phyloP scores from a whole-genome alignment of 2,797 vertebrate species.

The Typhlichthys subterraneus region DNA sequence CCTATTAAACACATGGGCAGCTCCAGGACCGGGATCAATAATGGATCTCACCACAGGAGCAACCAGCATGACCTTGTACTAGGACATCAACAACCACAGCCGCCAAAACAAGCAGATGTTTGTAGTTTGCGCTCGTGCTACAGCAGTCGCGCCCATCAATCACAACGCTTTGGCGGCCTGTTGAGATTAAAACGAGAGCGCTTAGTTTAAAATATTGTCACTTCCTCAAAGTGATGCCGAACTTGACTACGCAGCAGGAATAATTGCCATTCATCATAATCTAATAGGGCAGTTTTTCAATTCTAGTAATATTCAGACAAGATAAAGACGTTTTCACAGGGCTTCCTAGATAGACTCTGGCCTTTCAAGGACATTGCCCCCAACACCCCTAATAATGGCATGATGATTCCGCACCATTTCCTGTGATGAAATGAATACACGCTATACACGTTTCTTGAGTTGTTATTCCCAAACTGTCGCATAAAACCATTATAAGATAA shows the following conservation, averaged over 20 bases:
- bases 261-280: neutral
- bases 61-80: slow-evolving; percentile 63
- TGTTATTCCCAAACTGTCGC: too few relatives aligned
- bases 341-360: too few relatives aligned
- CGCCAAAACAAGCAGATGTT: slow-evolving; percentile 52
- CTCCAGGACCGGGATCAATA: slow-evolving; percentile 71
- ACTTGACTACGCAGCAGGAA: neutral
- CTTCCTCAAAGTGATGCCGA: neutral
- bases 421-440: too few relatives aligned
- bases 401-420: too few relatives aligned
- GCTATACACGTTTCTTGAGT: too few relatives aligned
- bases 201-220: slow-evolving; percentile 14
- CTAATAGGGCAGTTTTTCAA: too few relatives aligned
- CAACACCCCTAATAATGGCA: too few relatives aligned
- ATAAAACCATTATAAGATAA: too few relatives aligned
- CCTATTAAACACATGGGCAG: slow-evolving; percentile 74
- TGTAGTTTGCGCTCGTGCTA: slow-evolving; percentile 22
- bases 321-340: too few relatives aligned
- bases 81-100: slow-evolving; percentile 42
- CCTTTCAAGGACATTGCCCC: too few relatives aligned
- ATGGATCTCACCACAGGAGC: slow-evolving; percentile 65
- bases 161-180: neutral
- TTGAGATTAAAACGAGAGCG: neutral
- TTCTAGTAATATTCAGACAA: too few relatives aligned
- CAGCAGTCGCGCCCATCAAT: too few relatives aligned